Percentiles rank a stretch among this genome's conserved stretches.
Conservation (phyloP, 2,797 vertebrate genomes). For the Buphagus erythrorhynchus region DNA sequence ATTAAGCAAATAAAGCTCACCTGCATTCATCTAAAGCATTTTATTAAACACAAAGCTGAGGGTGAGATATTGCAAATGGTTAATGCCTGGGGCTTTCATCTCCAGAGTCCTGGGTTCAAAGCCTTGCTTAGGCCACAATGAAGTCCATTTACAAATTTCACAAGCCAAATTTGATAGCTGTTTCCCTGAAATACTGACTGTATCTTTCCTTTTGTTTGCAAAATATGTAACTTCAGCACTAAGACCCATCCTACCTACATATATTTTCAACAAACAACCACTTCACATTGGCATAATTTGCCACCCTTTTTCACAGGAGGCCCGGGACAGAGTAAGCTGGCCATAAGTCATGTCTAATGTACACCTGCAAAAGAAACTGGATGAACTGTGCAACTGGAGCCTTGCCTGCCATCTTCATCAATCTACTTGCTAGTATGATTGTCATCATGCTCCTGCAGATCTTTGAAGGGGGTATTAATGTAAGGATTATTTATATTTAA, state of each 20-base stretch:
- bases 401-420: not conserved
- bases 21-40: not conserved
- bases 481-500: not conserved
- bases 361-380: not conserved
- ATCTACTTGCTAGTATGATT: not conserved
- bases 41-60: constrained; percentile 2
- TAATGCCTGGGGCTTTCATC: not conserved
- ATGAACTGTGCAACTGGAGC: not conserved
- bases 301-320: not conserved
- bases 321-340: not conserved
- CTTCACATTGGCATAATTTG: not conserved
- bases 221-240: not conserved
- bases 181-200: not conserved
- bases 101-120: constrained; percentile 12
- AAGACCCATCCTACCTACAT: not conserved
- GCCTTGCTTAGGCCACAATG: not conserved
- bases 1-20: constrained; percentile 12
- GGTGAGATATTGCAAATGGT: not conserved
- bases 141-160: not conserved
- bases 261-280: not conserved
- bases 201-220: not conserved
- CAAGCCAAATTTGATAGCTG: not conserved
- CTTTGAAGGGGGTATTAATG: not conserved
- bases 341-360: not conserved
- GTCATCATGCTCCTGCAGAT: not conserved